Percentiles rank a stretch among this genome's conserved stretches.
Evolutionary conservation across 2,888 invertebrate genomes (phyloP).

Genomic region (Nezara viridula): DNA sequence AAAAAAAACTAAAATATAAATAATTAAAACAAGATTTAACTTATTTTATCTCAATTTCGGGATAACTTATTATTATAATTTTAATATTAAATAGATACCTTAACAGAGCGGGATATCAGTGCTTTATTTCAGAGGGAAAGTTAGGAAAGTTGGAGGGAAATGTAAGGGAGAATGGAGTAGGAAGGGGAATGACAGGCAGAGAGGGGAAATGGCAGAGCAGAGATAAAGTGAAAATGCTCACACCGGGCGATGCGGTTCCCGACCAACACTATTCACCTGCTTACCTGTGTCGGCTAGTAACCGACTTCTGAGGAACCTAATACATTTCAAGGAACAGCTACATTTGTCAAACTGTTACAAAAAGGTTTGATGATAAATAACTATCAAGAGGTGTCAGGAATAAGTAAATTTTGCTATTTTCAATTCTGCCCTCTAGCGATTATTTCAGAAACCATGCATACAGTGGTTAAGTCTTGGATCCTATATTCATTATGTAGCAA

Average conservation of each 20-base stretch:
- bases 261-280: not conserved
- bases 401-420: no score
- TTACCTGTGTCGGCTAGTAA: fast-evolving
- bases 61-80: no score
- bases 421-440: no score
- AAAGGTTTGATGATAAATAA: not conserved
- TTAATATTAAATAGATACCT: no score
- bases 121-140: not conserved
- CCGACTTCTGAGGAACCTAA: not conserved
- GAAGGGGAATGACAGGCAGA: not conserved
- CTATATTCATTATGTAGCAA: no score
- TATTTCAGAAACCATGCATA: no score
- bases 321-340: not conserved
- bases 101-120: not conserved
- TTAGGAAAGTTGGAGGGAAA: not conserved
- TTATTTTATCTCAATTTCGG: no score
- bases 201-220: not conserved
- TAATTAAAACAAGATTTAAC: no score
- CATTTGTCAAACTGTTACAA: not conserved
- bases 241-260: no score
- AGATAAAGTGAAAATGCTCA: not conserved
- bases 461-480: no score
- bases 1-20: no score
- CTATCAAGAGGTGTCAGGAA: not conserved
- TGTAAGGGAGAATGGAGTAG: not conserved